Percentiles rank a stretch among this genome's conserved stretches.
Evolutionary conservation across 2,888 invertebrate genomes (phyloP).

Genomic region (Alitta virens): DNA sequence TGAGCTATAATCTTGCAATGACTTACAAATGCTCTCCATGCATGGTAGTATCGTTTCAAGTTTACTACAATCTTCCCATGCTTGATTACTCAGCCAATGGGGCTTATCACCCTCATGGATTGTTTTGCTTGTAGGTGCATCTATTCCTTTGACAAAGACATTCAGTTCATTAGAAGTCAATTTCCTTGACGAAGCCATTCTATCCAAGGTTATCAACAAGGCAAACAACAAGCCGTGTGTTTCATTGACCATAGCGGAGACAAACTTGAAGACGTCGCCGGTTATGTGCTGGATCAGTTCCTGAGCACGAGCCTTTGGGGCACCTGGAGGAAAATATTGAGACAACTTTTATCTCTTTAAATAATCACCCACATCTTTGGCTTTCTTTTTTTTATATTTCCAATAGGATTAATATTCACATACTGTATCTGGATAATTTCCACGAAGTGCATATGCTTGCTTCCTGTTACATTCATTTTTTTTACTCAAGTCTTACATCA

Average conservation of each 20-base stretch:
- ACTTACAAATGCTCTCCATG: conserved; percentile 44
- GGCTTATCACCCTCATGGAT: conserved; percentile 45
- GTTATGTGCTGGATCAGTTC: conserved; percentile 50
- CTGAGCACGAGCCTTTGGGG: conserved; percentile 45
- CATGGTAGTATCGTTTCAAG: conserved; percentile 44
- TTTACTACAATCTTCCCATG: conserved; percentile 47
- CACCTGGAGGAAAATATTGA: conserved; percentile 41
- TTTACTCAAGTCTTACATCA: too few species aligned
- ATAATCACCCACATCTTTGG: too few species aligned
- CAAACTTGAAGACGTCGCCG: conserved; percentile 39
- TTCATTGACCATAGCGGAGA: conserved; percentile 52
- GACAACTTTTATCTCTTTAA: too few species aligned
- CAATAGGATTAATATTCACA: too few species aligned
- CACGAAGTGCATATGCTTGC: too few species aligned
- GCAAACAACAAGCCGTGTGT: conserved; percentile 44
- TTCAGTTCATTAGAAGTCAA: conserved; percentile 47
- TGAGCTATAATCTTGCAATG: conserved; percentile 36
- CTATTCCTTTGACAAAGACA: conserved; percentile 51
- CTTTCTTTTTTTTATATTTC: too few species aligned
- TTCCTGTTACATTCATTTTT: too few species aligned
- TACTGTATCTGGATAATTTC: too few species aligned
- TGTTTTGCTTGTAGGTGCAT: conserved; percentile 39
- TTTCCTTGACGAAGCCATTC: conserved; percentile 39
- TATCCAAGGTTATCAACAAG: conserved; percentile 49
- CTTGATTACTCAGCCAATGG: conserved; percentile 43